phyloP scores from a whole-genome alignment of 2,113 vertebrate species.

The Machaerirhynchus nigripectus region DNA sequence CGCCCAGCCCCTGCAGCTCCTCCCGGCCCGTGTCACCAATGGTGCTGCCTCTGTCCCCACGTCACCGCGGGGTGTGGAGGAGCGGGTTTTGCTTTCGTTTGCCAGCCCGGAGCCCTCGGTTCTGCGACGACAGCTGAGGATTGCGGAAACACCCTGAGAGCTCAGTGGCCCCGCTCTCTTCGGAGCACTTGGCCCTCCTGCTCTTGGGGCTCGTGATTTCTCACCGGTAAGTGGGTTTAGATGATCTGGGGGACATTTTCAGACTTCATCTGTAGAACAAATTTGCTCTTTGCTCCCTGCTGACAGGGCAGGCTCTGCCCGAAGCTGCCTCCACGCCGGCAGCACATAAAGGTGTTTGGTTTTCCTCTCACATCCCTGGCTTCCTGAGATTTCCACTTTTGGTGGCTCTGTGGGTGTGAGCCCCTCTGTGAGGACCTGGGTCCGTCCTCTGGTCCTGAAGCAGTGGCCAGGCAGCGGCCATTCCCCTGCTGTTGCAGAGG shows the following conservation, averaged over 20 bases:
- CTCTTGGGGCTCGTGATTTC: background rate
- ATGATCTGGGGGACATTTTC: background rate
- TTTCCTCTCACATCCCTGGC: rapidly evolving
- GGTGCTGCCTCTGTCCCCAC: background rate
- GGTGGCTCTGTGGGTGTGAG: background rate
- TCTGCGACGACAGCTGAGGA: rapidly evolving
- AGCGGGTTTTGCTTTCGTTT: constrained; percentile 28
- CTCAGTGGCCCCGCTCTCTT: too few species aligned
- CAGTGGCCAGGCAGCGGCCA: rapidly evolving
- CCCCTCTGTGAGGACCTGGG: background rate
- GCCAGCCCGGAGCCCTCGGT: background rate
- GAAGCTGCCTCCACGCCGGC: rapidly evolving
- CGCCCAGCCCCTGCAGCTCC: background rate
- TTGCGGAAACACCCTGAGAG: background rate
- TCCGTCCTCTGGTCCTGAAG: background rate
- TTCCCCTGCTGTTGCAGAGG: background rate
- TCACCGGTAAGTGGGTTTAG: background rate
- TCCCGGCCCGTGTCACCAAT: background rate
- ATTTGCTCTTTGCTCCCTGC: background rate
- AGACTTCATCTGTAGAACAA: rapidly evolving
- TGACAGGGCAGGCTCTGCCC: background rate
- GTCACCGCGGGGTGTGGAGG: background rate
- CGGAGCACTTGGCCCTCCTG: background rate
- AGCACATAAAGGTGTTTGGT: background rate
- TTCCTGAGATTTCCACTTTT: background rate